Evolutionary conservation across 2,113 vertebrate genomes (phyloP), one percentile per base, ranked within the genome.

Genomic region (Pseudopipra pipra): DNA sequence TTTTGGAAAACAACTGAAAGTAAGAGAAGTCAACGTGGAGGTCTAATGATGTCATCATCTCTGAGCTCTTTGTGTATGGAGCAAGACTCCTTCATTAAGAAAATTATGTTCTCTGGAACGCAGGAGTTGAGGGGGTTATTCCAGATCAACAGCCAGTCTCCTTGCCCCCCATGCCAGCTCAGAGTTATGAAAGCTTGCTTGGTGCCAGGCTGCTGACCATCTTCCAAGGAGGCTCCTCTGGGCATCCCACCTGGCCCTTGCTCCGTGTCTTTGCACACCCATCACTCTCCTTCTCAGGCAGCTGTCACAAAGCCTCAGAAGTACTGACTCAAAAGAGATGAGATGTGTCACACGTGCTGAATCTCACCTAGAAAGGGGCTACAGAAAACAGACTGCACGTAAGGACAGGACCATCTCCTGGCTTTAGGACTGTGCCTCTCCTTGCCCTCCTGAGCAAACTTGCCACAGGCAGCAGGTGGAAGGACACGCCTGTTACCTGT

Each of bases 81-180:
- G 22, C 33, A 74, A 84, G 55, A n/a, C 11, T 78, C 21, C n/a
- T 66, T 77, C 39, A 2, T 47, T 39, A 78, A 90, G 65, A 72
- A 65, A 63, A 91, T 9, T 49, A 46, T 49, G 14, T 72, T 68
- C 35, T 87, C 63, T 88, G 88, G 39, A 79, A 78, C 47, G 52
- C 30, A 43, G 0, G 0, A 58, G 23, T 6, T 61, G 25, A 13
- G 44, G 19, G 31, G 5, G 21, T 58, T 78, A 35, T 21, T 87
- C 44, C 61, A 49, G 59, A 70, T 21, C 11, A n/a, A 88, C 28
- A 86, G 24, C 27, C 58, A 33, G 16, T 28, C 41, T 70, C 43
- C n/a, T 81, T 16, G 0, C n/a, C 20, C 37, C 27, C 28, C 23
- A 27, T 0, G 0, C n/a, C 58, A 78, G 31, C 55, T 56, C 58